phyloP scores from a whole-genome alignment of 2,797 vertebrate genomes.

The Danio aesculapii region DNA sequence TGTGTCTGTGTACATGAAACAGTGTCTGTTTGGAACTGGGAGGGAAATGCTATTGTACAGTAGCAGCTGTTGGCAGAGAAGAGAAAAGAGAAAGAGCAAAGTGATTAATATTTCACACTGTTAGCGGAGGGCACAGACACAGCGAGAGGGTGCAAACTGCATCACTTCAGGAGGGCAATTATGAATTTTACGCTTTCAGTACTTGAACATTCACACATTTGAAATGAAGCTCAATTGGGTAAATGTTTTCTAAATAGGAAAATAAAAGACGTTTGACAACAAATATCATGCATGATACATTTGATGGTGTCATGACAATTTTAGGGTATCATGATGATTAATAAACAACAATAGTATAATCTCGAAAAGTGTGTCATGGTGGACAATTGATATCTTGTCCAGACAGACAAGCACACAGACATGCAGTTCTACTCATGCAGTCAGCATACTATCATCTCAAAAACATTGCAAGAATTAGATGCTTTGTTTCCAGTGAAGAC shows the following conservation, averaged over 20 bases:
- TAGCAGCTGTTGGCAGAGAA: conserved; percentile 52
- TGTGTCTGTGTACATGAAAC: not conserved
- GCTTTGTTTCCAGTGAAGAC: too few species aligned
- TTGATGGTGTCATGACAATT: too few species aligned
- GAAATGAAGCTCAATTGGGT: not conserved
- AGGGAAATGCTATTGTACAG: conserved; percentile 47
- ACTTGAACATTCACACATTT: not conserved
- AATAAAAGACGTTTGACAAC: not conserved
- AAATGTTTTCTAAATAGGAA: not conserved
- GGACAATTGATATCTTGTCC: too few species aligned
- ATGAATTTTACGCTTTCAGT: conserved; percentile 1
- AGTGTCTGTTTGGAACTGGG: conserved; percentile 8
- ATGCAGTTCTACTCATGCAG: too few species aligned
- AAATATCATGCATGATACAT: not conserved
- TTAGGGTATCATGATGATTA: too few species aligned
- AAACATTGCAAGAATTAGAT: too few species aligned
- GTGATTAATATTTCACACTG: conserved; percentile 54
- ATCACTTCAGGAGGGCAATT: not conserved
- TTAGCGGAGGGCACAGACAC: conserved; percentile 23
- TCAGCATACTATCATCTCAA: too few species aligned
- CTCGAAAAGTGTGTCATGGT: too few species aligned
- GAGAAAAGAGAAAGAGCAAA: conserved; percentile 36
- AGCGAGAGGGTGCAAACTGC: not conserved
- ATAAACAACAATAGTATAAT: too few species aligned
- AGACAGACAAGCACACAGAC: too few species aligned